Conservation (phyloP, 2,113 vertebrate species). For the Rhipidura dahli region DNA sequence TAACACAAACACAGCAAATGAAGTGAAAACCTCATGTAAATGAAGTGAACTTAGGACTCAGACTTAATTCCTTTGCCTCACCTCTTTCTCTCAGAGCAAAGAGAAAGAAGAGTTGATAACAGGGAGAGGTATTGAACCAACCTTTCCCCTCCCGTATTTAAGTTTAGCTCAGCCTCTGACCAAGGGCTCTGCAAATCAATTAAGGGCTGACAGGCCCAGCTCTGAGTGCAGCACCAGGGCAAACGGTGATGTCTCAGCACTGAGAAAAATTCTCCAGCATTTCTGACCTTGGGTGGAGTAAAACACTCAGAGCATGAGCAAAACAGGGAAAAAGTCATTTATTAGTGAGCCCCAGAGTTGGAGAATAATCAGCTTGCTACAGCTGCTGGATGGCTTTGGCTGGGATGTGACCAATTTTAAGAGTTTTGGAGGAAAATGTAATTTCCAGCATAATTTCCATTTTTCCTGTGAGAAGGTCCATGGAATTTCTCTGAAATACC, state of each 20-base stretch:
- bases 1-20: background rate
- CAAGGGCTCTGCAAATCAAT: slow-evolving; percentile 34
- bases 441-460: background rate
- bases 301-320: background rate
- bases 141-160: background rate
- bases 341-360: fast-evolving
- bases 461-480: background rate
- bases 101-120: background rate
- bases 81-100: background rate
- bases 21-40: background rate
- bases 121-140: background rate
- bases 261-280: background rate
- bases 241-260: background rate
- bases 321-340: background rate
- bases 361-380: background rate
- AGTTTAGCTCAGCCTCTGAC: slow-evolving; percentile 14
- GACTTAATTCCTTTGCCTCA: background rate
- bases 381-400: background rate
- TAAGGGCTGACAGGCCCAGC: background rate
- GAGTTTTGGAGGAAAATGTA: background rate
- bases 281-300: slow-evolving; percentile 11
- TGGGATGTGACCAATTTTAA: background rate
- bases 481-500: background rate
- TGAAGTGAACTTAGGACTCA: background rate
- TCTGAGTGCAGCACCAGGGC: background rate